Evolutionary conservation across 2,888 invertebrate species (phyloP), one percentile per base, ranked within the genome.

Genomic region (Polyommatus iphigenia): DNA sequence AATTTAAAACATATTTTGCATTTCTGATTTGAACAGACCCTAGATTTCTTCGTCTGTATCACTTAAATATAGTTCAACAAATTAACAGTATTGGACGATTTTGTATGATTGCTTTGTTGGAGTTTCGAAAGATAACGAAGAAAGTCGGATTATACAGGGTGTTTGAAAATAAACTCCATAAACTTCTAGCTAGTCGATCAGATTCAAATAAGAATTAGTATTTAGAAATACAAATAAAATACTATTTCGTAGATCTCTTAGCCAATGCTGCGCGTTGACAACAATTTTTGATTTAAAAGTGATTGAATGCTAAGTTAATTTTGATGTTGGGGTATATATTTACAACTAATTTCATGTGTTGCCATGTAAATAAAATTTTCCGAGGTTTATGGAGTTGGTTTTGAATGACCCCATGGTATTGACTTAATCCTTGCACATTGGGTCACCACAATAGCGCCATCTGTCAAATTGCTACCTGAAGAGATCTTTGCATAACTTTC

Each of bases 1-100:
- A 29, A 24, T 20, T 32, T 6, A 6, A 67, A 67, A 32, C 29
- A 67, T 62, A 62, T 67, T 20, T 62, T 62, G 62, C 24, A 62
- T 67, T 29, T 32, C 71, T 75, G 29, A 29, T 75, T 50, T 7
- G 75, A 75, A 75, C 75, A 75, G 75, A 75, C 75, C 54, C 75
- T 54, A 75, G 50, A 54, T 29, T 73, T 41, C 15, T 18, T 50
- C 3, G 50, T 50, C 24, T 29, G 75, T 24, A 20, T 75, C 8
- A 75, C 50, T 54, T 75, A 54, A 15, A 15, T 50, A 67, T 75
- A 41, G 54, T 54, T 54, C 72, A 72, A 41, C 75, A 75, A 75
- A 75, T 75, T 75, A 75, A 75, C 50, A 75, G 29, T 75, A 75
- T 75, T 75, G 75, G 75, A 75, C 75, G 75, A 75, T 75, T 75